Evolutionary conservation across 1,140 invertebrate species (phyloP), one percentile per base, ranked within the genome.

Genomic region (Pomacea maculata): DNA sequence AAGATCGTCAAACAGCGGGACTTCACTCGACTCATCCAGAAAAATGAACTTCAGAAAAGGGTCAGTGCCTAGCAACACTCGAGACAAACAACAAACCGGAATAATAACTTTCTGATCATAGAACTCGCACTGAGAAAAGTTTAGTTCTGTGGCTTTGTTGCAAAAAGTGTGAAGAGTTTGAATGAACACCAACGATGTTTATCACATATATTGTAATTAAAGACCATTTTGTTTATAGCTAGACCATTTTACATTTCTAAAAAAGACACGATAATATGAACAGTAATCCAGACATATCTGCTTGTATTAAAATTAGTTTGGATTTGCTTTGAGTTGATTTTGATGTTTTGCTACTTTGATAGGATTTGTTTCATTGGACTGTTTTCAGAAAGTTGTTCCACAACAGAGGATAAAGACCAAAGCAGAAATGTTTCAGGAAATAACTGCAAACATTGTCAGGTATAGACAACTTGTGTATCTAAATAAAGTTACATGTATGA

Each of bases 1-100:
- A 83, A 84, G n/a, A 87, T 84, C 14, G 83, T 86, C 57, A 84
- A 79, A 68, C 78, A 83, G 71, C 71, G 82, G 29, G 83, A 87
- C 74, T 84, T 87, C 79, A 85, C 84, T 14, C 75, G 82, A 55
- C 61, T 85, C 15, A 81, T 85, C 14, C 84, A 85, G 74, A 85
- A 85, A 57, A 78, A 85, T 54, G 83, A 84, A 64, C 70, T 87
- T 11, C 82, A 84, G 75, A 85, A 81, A 75, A 75, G 82, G 81
- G 80, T 86, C 17, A 70, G 82, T 74, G 61, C 21, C 63, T 17
- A 10, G 55, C 52, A 74, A 52, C 21, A 8, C n/a, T 55, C 52
- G 34, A 12, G 21, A 70, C 34, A 70, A 4, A 6, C 2, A 45
- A 2, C 34, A 2, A 25, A 73, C 25, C 0, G 6, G 5, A 21